These are phyloP conservation scores for Nematolebias whitei DNA, from an alignment of 2,113 vertebrate genomes.

Conservation along the genomic window DNA sequence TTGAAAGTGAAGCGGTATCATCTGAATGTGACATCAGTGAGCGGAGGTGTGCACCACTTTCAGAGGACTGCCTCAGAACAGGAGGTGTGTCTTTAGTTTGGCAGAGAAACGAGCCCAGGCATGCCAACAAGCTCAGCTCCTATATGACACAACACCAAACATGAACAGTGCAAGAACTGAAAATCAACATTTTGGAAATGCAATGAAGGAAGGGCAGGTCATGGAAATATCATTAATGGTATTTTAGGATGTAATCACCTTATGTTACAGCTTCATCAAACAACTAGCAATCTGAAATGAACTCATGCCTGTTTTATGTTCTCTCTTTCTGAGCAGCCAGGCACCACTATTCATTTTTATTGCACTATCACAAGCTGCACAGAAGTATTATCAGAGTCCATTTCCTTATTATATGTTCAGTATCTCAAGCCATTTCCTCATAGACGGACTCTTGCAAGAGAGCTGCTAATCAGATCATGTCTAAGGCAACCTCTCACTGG, in stretches of 20 bases:
- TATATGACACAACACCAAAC: slow-evolving; percentile 45
- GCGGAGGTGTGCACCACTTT: slow-evolving; percentile 62
- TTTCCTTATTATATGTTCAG: slow-evolving; percentile 70
- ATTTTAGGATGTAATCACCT: background rate
- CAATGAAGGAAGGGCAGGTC: slow-evolving; percentile 6
- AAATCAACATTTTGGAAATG: slow-evolving; percentile 17
- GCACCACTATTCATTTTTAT: background rate
- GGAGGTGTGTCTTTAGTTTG: slow-evolving; percentile 60
- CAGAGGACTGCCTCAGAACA: slow-evolving; percentile 54
- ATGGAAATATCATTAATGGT: background rate
- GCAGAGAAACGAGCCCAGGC: slow-evolving; percentile 52
- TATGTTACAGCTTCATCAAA: background rate
- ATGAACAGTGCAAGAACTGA: background rate
- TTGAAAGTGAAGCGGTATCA: slow-evolving; percentile 67
- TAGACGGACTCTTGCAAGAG: slow-evolving; percentile 54
- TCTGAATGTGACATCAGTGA: slow-evolving; percentile 61
- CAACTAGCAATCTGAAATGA: background rate
- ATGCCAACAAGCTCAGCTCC: slow-evolving; percentile 46
- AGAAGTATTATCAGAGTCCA: slow-evolving; percentile 57
- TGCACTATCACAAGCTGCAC: slow-evolving; percentile 28
- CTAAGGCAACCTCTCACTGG: slow-evolving; percentile 71
- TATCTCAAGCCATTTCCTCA: slow-evolving; percentile 73
- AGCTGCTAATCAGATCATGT: slow-evolving; percentile 77
- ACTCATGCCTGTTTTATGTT: background rate
- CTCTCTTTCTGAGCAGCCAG: background rate